A percentile compares a stretch with the other conserved stretches of the same genome.
Conservation (phyloP, 2,797 vertebrate genomes). For the Microctenopoma lineatum region DNA sequence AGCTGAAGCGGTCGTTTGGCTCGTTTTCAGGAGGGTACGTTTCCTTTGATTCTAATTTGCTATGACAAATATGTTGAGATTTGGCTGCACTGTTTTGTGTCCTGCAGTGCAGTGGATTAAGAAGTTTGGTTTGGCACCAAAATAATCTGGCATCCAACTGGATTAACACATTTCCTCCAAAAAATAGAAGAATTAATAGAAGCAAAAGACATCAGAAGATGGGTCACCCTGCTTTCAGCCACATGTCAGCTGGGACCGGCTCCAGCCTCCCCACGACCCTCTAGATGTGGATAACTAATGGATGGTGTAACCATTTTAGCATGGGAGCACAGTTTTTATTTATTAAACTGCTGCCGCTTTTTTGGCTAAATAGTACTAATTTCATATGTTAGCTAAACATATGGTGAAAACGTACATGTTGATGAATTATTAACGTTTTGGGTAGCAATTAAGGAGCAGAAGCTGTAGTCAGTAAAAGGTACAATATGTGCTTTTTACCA, state of each 20-base stretch:
- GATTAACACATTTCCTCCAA: constrained; percentile 49
- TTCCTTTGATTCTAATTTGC: constrained; percentile 40
- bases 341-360: too few relatives aligned
- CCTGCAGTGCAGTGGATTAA: constrained; percentile 50
- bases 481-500: background rate
- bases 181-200: too few relatives aligned
- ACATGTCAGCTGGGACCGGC: too few relatives aligned
- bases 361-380: too few relatives aligned
- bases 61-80: constrained; percentile 43
- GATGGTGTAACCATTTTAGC: too few relatives aligned
- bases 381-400: too few relatives aligned
- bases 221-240: too few relatives aligned
- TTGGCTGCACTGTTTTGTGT: constrained; percentile 33
- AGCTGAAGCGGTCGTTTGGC: constrained; percentile 36
- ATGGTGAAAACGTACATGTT: too few relatives aligned
- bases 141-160: constrained; percentile 43
- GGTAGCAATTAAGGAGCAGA: background rate
- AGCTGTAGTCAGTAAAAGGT: background rate
- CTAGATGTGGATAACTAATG: too few relatives aligned
- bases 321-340: background rate
- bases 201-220: too few relatives aligned
- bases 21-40: constrained; percentile 32
- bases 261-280: too few relatives aligned
- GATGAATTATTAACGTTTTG: too few relatives aligned
- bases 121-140: constrained; percentile 49